Evolutionary conservation across 2,797 vertebrate species (phyloP), one percentile per base, ranked within the genome.

Genomic region (Loriculus beryllinus): DNA sequence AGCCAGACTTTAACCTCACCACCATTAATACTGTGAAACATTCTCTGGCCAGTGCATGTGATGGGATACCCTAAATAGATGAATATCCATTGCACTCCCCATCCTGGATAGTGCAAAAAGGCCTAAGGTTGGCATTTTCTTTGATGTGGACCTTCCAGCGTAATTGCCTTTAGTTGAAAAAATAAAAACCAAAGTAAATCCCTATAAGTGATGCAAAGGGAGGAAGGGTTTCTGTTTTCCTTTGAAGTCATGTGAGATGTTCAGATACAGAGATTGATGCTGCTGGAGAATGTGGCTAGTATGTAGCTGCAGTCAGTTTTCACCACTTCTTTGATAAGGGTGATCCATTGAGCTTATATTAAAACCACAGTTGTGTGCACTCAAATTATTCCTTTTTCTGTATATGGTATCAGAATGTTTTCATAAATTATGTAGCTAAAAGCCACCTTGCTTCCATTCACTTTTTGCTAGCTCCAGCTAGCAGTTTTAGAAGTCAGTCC

Each of bases 141-240:
- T 97, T 97, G 93, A 97, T 90, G 82, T 96, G 89, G 89, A 94
- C 87, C 85, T 90, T 94, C 82, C 85, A 94, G 51, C 52, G 56
- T 96, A 97, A 97, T 96, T 97, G 87, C 92, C 57, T 91, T 71
- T 94, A 86, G 85, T 57, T 95, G 74, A 94, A 95, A 91, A 92
- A 95, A 91, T 91, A 94, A 96, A 96, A 95, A 74, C 77, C 59
- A 84, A 95, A 96, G 96, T 84, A 96, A 96, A 95, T 92, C 92
- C 91, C 91, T 96, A 84, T 83, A 88, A 96, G 96, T 65, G 92
- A 91, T 95, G 93, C 85, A 94, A 91, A 92, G 91, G 64, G 69
- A 92, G 86, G 43, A 94, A 94, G 82, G 88, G 71, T 93, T 96
- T 93, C 75, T 84, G 93, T 83, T 95, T 92, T 86, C 93, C 92